Conservation (phyloP, 2,888 invertebrate species). For the Heliothis peltigera region DNA sequence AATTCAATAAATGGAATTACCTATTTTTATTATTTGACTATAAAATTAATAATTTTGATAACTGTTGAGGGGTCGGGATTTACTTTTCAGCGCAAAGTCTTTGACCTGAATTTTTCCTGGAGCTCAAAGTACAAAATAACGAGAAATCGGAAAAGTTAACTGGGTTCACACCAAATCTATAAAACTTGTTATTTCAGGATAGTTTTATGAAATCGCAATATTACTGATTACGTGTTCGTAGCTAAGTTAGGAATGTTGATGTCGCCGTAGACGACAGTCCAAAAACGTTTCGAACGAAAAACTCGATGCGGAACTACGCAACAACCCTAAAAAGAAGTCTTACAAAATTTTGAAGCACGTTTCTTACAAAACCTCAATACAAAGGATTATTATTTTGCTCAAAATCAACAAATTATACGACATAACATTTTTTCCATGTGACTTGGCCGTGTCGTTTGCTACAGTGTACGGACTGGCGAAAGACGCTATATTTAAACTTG, state of each 20-base stretch:
- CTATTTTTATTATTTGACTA: no score
- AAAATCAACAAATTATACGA: constrained; percentile 35
- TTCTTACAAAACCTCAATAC: not conserved
- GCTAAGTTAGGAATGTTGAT: not conserved
- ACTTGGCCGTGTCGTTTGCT: constrained; percentile 77
- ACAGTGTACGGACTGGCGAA: constrained; percentile 72
- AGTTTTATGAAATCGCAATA: no score
- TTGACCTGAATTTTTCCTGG: no score
- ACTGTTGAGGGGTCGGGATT: no score
- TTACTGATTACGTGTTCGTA: not conserved
- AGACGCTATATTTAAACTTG: constrained; percentile 81
- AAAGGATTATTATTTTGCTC: constrained; percentile 10
- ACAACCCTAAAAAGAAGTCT: constrained; percentile 6
- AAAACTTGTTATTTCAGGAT: no score
- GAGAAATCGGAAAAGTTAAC: no score
- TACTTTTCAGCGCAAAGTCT: no score
- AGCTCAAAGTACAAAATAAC: no score
- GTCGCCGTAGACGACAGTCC: not conserved
- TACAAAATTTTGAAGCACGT: not conserved
- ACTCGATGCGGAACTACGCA: not conserved
- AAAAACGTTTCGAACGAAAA: not conserved
- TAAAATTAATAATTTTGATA: no score
- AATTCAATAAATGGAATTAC: no score
- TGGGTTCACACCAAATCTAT: no score
- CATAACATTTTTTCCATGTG: constrained; percentile 68